Evolutionary conservation across 2,888 invertebrate species (phyloP).

Genomic region (Aethes cnicana): DNA sequence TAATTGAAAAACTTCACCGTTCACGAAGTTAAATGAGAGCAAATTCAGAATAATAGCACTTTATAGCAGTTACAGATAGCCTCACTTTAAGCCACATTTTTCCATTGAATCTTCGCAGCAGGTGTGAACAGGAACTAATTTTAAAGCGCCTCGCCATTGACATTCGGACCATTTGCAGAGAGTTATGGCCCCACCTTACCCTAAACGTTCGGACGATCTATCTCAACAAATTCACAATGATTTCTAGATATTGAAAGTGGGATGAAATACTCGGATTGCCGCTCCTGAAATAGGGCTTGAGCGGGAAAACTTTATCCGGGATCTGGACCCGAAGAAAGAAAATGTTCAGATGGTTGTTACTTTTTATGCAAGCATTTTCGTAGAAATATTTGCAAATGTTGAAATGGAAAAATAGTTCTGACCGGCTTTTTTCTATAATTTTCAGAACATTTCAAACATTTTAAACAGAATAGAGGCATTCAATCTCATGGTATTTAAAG

Average conservation of each 20-base stretch:
- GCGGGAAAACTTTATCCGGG: slow-evolving; percentile 17
- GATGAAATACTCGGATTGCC: slow-evolving; percentile 30
- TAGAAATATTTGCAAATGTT: no score
- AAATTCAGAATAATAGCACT: no score
- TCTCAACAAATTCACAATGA: slow-evolving; percentile 41
- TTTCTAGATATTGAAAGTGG: slow-evolving; percentile 37
- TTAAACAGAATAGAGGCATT: no score
- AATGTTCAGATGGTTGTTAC: no score
- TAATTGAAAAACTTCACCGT: no score
- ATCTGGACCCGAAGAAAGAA: no score
- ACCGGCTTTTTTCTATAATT: no score
- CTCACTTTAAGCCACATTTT: slow-evolving; percentile 22
- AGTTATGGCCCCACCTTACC: slow-evolving; percentile 39
- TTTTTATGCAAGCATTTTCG: no score
- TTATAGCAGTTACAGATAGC: slow-evolving; percentile 7
- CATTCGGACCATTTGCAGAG: slow-evolving; percentile 40
- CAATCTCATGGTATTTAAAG: no score
- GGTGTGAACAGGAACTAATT: slow-evolving; percentile 35
- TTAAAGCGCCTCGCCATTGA: slow-evolving; percentile 38
- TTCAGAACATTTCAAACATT: no score
- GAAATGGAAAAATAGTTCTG: no score
- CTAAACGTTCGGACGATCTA: slow-evolving; percentile 38
- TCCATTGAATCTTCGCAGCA: slow-evolving; percentile 34
- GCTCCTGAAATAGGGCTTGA: slow-evolving; percentile 13
- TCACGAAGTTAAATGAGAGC: no score